Evolutionary conservation across 2,888 invertebrate species (phyloP).

Genomic region (Lordiphosa andalusiaca): DNA sequence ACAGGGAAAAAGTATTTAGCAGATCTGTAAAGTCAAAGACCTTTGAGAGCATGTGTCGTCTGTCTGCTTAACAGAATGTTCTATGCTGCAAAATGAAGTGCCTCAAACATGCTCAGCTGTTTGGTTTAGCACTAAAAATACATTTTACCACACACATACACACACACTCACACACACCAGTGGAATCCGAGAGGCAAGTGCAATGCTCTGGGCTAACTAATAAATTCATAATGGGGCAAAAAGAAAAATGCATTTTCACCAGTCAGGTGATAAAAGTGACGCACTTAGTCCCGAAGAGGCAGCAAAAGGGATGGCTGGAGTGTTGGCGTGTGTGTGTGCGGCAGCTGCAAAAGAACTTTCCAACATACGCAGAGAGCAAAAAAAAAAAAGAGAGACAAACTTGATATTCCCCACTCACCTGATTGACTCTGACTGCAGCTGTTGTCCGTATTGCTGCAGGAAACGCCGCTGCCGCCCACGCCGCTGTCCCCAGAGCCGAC

Average conservation of each 20-base stretch:
- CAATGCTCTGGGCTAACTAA: conserved; percentile 2
- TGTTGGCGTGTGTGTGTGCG: conserved; percentile 14
- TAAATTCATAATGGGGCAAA: conserved; percentile 4
- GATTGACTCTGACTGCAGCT: conserved; percentile 74
- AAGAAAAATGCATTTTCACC: conserved; percentile 5
- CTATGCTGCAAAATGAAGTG: conserved; percentile 6
- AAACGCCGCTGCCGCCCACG: conserved; percentile 60
- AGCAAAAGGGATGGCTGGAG: conserved; percentile 8
- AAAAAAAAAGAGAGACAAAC: conserved; percentile 21
- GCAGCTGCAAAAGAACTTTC: conserved; percentile 42
- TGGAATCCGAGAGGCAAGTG: conserved; percentile 33
- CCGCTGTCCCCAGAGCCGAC: conserved; percentile 65
- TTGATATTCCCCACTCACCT: conserved; percentile 60
- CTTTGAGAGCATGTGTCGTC: conserved; percentile 5
- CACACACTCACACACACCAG: conserved; percentile 9
- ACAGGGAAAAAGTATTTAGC: no score
- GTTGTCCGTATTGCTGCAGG: conserved; percentile 70
- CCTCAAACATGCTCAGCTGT: conserved; percentile 36
- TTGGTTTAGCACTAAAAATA: conserved; percentile 36
- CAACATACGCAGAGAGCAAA: conserved; percentile 10
- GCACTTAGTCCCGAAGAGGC: conserved; percentile 5
- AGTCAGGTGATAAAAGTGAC: conserved; percentile 20
- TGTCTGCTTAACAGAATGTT: not conserved
- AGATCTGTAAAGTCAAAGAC: conserved; percentile 23
- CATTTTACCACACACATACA: conserved; percentile 13